These are phyloP conservation scores for Mechanitis messenoides DNA, from an alignment of 2,888 invertebrate species.

Conservation along the genomic window DNA sequence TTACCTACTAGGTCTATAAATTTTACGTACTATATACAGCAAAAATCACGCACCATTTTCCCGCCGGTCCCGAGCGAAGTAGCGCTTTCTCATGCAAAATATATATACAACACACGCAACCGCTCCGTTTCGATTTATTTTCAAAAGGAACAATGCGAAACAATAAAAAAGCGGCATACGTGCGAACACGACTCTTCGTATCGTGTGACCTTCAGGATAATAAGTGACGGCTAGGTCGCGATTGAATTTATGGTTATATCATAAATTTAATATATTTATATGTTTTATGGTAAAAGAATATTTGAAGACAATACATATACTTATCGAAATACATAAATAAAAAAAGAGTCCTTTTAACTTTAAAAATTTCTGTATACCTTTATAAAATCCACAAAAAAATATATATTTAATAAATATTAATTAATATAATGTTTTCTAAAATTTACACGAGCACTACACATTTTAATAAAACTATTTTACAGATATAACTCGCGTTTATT, in stretches of 20 bases:
- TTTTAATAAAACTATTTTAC: not conserved
- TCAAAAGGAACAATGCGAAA: conserved; percentile 43
- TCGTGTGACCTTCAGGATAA: conserved; percentile 36
- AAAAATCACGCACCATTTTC: conserved; percentile 53
- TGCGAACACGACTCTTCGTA: conserved; percentile 36
- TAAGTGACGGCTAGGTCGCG: conserved; percentile 33
- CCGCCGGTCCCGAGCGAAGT: conserved; percentile 36
- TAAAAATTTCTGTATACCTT: too few relatives aligned
- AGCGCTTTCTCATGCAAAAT: conserved; percentile 46
- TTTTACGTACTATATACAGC: conserved; percentile 40
- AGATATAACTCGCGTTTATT: too few relatives aligned
- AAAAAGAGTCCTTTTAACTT: too few relatives aligned
- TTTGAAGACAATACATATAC: conserved; percentile 1
- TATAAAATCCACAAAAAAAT: too few relatives aligned
- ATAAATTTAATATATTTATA: conserved; percentile 26
- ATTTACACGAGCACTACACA: too few relatives aligned
- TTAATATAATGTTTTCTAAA: too few relatives aligned
- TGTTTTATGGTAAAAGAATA: conserved; percentile 11
- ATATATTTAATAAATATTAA: too few relatives aligned
- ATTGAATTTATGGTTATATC: conserved; percentile 38
- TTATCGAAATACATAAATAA: too few relatives aligned
- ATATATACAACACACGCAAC: conserved; percentile 46
- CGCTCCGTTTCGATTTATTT: conserved; percentile 41
- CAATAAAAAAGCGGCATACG: conserved; percentile 41
- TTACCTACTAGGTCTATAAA: conserved; percentile 42